Evolutionary conservation across 2,888 invertebrate genomes (phyloP).

Genomic region (Tiliacea aurago): DNA sequence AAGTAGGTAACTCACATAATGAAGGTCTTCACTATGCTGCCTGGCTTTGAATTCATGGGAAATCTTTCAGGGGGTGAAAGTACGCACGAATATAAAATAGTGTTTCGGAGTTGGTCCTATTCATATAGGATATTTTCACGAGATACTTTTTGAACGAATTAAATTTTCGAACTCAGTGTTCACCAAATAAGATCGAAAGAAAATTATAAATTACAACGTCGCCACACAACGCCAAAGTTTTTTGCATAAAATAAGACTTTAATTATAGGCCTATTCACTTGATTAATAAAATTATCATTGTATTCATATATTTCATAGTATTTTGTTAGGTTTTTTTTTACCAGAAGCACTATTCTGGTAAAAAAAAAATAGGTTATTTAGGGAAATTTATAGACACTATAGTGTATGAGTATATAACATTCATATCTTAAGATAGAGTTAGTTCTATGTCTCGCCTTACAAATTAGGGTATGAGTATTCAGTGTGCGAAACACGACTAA

Average conservation of each 20-base stretch:
- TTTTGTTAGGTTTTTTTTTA: neutral
- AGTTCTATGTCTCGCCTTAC: neutral
- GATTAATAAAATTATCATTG: neutral
- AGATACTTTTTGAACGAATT: neutral
- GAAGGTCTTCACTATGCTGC: neutral
- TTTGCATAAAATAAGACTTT: neutral
- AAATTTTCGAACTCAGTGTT: neutral
- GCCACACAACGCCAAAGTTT: neutral
- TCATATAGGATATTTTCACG: neutral
- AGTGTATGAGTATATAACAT: neutral
- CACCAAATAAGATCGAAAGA: neutral
- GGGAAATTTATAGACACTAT: neutral
- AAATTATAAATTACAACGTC: no score
- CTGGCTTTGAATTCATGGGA: neutral
- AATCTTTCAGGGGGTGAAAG: neutral
- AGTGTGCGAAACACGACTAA: neutral
- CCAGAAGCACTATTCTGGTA: no score
- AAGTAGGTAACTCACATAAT: neutral
- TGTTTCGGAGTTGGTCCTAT: neutral
- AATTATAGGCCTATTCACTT: neutral
- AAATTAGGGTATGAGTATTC: neutral
- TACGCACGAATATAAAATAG: neutral
- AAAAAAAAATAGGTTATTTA: neutral
- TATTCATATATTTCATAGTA: neutral
- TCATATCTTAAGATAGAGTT: no score